phyloP scores from a whole-genome alignment of 2,888 invertebrate species.

The Sesia bembeciformis region DNA sequence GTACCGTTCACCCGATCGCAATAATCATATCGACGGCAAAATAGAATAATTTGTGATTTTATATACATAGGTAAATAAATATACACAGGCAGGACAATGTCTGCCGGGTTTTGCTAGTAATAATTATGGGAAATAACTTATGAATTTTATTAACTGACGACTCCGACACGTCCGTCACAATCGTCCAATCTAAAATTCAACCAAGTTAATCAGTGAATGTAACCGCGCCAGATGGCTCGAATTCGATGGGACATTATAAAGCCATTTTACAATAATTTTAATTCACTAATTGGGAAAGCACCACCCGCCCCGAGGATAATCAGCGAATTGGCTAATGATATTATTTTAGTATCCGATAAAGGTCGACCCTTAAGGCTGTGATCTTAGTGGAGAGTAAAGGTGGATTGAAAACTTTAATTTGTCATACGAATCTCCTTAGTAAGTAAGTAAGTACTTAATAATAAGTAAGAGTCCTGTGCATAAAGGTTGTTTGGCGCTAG shows the following conservation, averaged over 20 bases:
- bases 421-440: too few species aligned
- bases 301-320: constrained; percentile 34
- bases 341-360: constrained; percentile 35
- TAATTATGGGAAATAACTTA: too few species aligned
- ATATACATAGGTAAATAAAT: too few species aligned
- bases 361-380: constrained; percentile 7
- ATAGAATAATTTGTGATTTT: too few species aligned
- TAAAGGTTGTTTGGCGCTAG: too few species aligned
- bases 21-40: too few species aligned
- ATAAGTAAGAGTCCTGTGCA: too few species aligned
- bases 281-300: constrained; percentile 49
- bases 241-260: constrained; percentile 37
- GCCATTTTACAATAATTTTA: constrained; percentile 59
- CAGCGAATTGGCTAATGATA: constrained; percentile 56
- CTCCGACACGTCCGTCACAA: not conserved
- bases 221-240: constrained; percentile 45
- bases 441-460: too few species aligned
- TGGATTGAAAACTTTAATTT: too few species aligned
- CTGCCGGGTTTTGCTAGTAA: too few species aligned
- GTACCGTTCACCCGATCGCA: too few species aligned
- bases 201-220: constrained; percentile 46
- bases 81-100: too few species aligned
- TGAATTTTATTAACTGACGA: not conserved
- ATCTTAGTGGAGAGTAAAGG: not conserved
- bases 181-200: constrained; percentile 2